These are phyloP conservation scores for Drosophila parthenogenetica DNA, from an alignment of 2,888 invertebrate species.

Conservation along the genomic window DNA sequence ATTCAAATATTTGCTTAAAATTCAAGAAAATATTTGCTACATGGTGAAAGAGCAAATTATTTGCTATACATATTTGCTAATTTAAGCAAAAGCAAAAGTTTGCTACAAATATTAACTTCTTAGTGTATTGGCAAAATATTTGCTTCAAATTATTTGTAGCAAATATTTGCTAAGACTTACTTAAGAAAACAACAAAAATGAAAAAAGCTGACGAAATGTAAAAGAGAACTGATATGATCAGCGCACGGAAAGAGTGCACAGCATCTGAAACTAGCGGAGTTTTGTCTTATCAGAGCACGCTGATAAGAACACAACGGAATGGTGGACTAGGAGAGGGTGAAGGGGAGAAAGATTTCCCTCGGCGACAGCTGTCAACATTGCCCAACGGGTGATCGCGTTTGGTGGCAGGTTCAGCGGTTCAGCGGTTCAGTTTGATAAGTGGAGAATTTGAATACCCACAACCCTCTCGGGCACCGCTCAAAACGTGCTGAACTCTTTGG, in stretches of 20 bases:
- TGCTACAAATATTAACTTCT: no score
- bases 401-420: constrained; percentile 45
- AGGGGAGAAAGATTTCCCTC: background rate
- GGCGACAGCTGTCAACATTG: constrained; percentile 49
- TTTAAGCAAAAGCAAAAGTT: no score
- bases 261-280: background rate
- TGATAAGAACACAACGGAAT: constrained; percentile 23
- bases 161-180: no score
- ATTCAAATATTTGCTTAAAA: no score
- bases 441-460: background rate
- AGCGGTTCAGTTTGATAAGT: constrained; percentile 38
- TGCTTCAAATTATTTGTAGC: no score
- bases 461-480: no score
- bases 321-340: background rate
- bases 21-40: no score
- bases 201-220: background rate
- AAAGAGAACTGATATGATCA: background rate
- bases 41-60: no score
- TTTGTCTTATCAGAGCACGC: constrained; percentile 29
- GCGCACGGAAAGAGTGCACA: background rate
- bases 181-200: no score
- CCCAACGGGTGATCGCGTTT: constrained; percentile 27
- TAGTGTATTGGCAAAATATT: no score
- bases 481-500: constrained; percentile 34
- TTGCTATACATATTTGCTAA: no score